These are phyloP conservation scores for Hypselothyrea guttata DNA, from an alignment of 2,888 invertebrate species.

Conservation along the genomic window DNA sequence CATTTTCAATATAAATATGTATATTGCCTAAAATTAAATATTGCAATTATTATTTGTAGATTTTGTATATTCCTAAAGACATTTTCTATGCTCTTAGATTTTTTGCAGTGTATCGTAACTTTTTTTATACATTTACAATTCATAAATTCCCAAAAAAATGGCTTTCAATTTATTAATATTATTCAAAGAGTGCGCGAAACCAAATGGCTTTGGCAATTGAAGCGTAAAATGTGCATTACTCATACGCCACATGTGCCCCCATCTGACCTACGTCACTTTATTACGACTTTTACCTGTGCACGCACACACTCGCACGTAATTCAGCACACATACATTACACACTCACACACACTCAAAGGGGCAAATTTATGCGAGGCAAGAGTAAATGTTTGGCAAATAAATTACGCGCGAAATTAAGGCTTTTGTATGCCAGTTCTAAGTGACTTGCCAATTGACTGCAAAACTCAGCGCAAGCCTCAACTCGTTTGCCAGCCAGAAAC, in stretches of 20 bases:
- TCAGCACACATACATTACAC: neutral
- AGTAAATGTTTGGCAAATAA: constrained; percentile 67
- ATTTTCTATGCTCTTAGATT: neutral
- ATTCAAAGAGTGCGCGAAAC: constrained; percentile 35
- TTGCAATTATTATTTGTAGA: too few species aligned
- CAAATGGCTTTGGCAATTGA: constrained; percentile 70
- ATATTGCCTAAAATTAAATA: too few species aligned
- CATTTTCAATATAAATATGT: too few species aligned
- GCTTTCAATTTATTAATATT: constrained; percentile 74
- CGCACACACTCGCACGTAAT: constrained; percentile 3
- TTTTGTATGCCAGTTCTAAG: constrained; percentile 38
- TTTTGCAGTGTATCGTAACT: neutral
- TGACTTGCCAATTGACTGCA: constrained; percentile 49
- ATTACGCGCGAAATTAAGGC: constrained; percentile 64
- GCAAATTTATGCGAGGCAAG: constrained; percentile 47
- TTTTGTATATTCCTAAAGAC: too few species aligned
- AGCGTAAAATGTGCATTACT: constrained; percentile 74
- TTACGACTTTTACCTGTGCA: constrained; percentile 58
- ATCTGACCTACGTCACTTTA: constrained; percentile 64
- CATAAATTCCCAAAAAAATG: constrained; percentile 35
- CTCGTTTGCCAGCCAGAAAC: constrained; percentile 34
- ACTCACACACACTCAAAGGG: constrained; percentile 32
- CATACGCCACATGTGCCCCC: constrained; percentile 54
- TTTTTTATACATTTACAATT: constrained; percentile 31
- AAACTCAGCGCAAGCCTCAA: constrained; percentile 37